Conservation (phyloP, 2,113 vertebrate species). For the Junco hyemalis region DNA sequence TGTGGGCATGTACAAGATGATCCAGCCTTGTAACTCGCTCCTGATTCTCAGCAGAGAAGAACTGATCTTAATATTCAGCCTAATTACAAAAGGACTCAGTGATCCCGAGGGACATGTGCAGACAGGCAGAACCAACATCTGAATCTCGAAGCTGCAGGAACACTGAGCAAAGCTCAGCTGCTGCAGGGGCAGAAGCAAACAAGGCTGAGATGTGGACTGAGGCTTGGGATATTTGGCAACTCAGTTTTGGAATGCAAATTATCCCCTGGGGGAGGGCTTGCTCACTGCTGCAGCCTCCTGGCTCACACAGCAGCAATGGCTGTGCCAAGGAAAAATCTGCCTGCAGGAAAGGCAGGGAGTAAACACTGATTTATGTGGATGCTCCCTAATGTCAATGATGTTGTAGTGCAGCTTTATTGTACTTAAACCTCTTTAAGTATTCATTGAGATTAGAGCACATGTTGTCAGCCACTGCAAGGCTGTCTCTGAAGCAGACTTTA, state of each 20-base stretch:
- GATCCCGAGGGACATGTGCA: not conserved
- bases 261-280: not conserved
- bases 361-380: not conserved
- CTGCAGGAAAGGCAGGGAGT: rapidly evolving
- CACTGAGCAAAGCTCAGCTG: not conserved
- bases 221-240: not conserved
- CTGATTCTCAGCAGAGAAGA: not conserved
- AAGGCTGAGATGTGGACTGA: not conserved
- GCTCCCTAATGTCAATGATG: not conserved
- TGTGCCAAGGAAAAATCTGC: not conserved
- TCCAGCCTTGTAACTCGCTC: not conserved
- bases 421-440: not conserved
- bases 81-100: not conserved
- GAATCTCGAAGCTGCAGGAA: not conserved
- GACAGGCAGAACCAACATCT: not conserved
- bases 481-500: not conserved
- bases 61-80: not conserved
- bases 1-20: not conserved
- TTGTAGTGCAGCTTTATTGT: not conserved
- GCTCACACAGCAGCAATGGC: rapidly evolving
- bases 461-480: not conserved
- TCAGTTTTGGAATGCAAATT: rapidly evolving
- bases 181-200: not conserved
- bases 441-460: not conserved
- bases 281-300: not conserved